These are phyloP conservation scores for Monoplex corrugatus DNA, from an alignment of 2,888 invertebrate genomes.

Conservation along the genomic window DNA sequence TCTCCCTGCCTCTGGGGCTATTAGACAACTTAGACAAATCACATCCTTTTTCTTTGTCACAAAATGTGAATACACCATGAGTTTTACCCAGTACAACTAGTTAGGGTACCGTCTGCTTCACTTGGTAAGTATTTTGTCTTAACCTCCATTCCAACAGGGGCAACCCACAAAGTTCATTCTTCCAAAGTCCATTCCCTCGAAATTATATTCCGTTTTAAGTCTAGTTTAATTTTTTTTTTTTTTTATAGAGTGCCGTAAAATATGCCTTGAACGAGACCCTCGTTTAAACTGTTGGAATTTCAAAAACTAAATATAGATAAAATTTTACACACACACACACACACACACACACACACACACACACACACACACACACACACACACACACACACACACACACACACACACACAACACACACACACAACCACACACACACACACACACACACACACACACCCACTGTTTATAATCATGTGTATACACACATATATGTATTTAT, in stretches of 20 bases:
- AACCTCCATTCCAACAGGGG: too few species aligned
- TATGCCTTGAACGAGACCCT: neutral
- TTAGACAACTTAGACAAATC: neutral
- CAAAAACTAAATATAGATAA: neutral
- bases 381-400: conserved; percentile 10
- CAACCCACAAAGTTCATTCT: too few species aligned
- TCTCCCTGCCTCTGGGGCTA: neutral
- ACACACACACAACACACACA: neutral
- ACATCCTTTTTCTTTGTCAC: neutral
- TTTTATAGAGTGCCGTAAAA: neutral
- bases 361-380: conserved; percentile 31
- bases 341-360: neutral
- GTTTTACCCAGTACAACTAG: neutral
- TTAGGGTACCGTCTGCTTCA: too few species aligned
- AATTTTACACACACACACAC: neutral
- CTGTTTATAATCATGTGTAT: too few species aligned
- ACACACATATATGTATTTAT: too few species aligned
- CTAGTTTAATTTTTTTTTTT: neutral
- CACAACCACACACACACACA: neutral
- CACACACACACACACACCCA: neutral
- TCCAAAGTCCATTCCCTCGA: neutral
- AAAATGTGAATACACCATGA: neutral
- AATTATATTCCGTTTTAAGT: too few species aligned
- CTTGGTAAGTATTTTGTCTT: too few species aligned
- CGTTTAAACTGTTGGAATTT: neutral